A percentile compares a stretch with the other conserved stretches of the same genome.
Evolutionary conservation across 2,113 vertebrate genomes (phyloP).

Genomic region (Seriola quinqueradiata): DNA sequence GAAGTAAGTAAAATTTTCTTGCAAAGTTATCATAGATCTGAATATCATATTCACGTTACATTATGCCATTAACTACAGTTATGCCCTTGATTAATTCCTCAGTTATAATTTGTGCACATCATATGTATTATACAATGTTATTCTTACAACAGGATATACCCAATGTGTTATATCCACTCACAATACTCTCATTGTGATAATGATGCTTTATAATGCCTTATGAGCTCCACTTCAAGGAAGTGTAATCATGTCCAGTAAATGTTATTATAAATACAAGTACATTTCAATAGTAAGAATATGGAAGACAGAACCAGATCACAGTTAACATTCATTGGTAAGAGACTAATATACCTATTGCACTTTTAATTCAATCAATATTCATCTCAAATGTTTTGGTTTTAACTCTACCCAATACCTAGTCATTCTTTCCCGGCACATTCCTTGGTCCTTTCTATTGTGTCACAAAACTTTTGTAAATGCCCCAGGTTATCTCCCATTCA

Average conservation of each 20-base stretch:
- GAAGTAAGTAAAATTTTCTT: slow-evolving; percentile 1
- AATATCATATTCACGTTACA: slow-evolving; percentile 25
- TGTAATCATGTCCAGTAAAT: slow-evolving; percentile 7
- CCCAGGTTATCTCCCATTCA: slow-evolving; percentile 6
- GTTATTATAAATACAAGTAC: neutral
- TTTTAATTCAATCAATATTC: slow-evolving; percentile 26
- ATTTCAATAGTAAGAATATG: slow-evolving; percentile 2
- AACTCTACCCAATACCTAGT: neutral
- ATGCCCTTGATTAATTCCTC: neutral
- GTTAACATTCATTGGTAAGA: slow-evolving; percentile 34
- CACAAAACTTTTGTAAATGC: slow-evolving; percentile 10
- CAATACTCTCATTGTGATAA: neutral
- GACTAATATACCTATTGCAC: slow-evolving; percentile 41
- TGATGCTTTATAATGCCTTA: slow-evolving; percentile 24
- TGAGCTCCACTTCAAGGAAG: neutral
- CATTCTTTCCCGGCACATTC: slow-evolving; percentile 37
- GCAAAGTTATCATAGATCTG: slow-evolving; percentile 10
- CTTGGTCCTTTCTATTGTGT: slow-evolving; percentile 45
- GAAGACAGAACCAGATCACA: slow-evolving; percentile 46
- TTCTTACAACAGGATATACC: neutral
- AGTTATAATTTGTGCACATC: neutral
- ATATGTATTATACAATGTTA: neutral
- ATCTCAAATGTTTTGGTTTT: slow-evolving; percentile 42
- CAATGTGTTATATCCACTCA: neutral
- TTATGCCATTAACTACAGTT: neutral